Evolutionary conservation across 1,140 invertebrate species (phyloP), one percentile per base, ranked within the genome.

Genomic region (Drosophila pseudoananassae): DNA sequence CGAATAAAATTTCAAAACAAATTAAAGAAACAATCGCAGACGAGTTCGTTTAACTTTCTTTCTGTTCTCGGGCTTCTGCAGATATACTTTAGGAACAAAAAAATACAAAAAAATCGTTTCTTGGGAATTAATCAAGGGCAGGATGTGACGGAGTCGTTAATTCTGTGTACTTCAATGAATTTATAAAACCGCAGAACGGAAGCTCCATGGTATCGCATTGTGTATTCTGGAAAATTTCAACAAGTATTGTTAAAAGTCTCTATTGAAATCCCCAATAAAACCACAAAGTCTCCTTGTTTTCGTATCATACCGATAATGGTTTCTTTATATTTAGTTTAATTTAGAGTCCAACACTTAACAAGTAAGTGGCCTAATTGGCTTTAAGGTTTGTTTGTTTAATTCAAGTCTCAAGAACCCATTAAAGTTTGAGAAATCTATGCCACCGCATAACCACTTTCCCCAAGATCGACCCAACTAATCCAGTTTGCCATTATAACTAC

Each of bases 11-110:
- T 52, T 43, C 14, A 43, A 40, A 54, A 54, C 15, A 55, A 81
- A 50, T 60, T 1, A 47, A 60, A 52, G 31, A 60, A 71, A 25
- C 40, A 54, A 60, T 54, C 49, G 47, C 65, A 33, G 58, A 60
- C 31, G 51, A 72, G 80, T 83, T 84, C 80, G 71, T 64, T 85
- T 54, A 85, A 85, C 81, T 73, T 53, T 56, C 20, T 14, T n/a
- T 36, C 15, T 56, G 45, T 27, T 27, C 23, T 25, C 7, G 4
- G 33, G 12, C 46, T 15, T 10, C 36, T n/a, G 61, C 65, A 69
- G 50, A 25, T 17, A 50, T 23, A 71, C 27, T 25, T 38, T 38
- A 47, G n/a, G 53, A 38, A 53, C 46, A 57, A 52, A 17, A 33
- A 31, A 31, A 31, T 54, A 59, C 15, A 33, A 25, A 31, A n/a